These are phyloP conservation scores for Phrynocephalus guinanensis DNA, from an alignment of 2,797 vertebrate species.

Conservation along the genomic window DNA sequence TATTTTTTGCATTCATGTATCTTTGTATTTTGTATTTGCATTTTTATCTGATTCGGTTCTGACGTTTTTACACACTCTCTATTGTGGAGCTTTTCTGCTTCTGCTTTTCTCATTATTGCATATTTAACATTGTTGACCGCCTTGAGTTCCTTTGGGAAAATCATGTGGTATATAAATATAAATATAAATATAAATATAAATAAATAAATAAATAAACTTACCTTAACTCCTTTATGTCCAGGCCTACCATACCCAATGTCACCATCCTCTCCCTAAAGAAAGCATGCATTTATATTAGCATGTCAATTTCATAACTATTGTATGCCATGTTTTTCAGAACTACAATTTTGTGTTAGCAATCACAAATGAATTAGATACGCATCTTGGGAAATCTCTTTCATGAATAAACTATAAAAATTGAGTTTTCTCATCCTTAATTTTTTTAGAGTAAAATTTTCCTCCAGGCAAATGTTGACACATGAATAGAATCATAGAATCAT, in stretches of 20 bases:
- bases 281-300: background rate
- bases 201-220: background rate
- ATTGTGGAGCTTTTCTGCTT: no score
- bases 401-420: background rate
- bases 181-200: no score
- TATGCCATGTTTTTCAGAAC: background rate
- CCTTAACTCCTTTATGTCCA: conserved; percentile 24
- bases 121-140: no score
- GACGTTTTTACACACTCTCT: no score
- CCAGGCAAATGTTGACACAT: background rate
- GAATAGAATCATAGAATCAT: no score
- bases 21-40: no score
- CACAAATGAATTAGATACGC: background rate
- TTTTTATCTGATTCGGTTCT: no score
- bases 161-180: background rate
- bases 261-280: conserved; percentile 27
- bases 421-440: background rate
- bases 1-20: no score
- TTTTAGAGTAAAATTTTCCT: background rate
- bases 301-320: background rate
- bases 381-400: background rate
- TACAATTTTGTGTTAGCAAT: background rate
- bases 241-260: background rate
- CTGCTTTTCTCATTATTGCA: no score
- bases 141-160: no score